phyloP scores from a whole-genome alignment of 1,140 invertebrate genomes.

The Plutomurus gul region DNA sequence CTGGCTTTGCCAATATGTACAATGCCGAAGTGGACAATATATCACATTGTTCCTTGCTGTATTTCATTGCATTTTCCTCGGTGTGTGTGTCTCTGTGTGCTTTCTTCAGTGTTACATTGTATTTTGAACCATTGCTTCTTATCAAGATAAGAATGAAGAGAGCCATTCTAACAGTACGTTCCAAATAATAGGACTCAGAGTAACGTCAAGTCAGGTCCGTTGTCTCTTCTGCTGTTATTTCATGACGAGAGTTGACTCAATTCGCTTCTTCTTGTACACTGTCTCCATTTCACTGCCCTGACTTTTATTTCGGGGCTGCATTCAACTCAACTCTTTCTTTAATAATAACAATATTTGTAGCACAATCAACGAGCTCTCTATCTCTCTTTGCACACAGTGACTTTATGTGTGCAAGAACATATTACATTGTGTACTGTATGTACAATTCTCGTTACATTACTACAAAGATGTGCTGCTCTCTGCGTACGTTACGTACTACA shows the following conservation, averaged over 20 bases:
- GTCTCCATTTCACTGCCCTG: background rate
- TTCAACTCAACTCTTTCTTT: too few relatives aligned
- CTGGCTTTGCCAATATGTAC: background rate
- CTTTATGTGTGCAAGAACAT: background rate
- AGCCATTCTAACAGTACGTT: too few relatives aligned
- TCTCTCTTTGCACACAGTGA: background rate
- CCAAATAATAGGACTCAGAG: too few relatives aligned
- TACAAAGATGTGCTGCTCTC: background rate
- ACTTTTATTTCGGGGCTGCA: background rate
- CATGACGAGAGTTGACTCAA: background rate
- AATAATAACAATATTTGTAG: conserved; percentile 1
- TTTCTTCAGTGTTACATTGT: background rate
- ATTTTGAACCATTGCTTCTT: background rate
- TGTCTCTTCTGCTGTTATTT: background rate
- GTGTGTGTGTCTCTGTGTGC: background rate
- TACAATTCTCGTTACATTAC: too few relatives aligned
- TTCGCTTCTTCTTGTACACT: background rate
- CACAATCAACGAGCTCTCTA: conserved; percentile 14
- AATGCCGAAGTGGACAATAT: background rate
- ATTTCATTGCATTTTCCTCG: background rate
- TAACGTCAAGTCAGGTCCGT: background rate
- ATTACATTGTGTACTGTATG: background rate
- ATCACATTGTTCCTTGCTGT: background rate
- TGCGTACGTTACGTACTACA: too few relatives aligned
- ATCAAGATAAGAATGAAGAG: background rate